Evolutionary conservation across 2,888 invertebrate genomes (phyloP).

Genomic region (Cryptus armator): DNA sequence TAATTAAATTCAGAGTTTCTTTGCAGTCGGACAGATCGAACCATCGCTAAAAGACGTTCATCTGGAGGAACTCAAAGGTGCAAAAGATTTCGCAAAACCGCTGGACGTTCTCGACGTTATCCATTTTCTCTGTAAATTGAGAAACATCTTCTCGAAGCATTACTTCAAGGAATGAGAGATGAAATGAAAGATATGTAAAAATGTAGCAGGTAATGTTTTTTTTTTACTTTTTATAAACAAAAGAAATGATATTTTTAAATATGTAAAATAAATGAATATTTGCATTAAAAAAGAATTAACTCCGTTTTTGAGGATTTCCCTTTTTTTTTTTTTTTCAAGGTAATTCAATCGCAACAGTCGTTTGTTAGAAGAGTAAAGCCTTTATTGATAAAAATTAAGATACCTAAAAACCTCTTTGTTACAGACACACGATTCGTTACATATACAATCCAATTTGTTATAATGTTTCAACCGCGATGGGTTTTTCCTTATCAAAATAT

Average conservation of each 20-base stretch:
- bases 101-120: conserved; percentile 73
- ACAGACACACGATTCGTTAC: conserved; percentile 64
- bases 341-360: conserved; percentile 17
- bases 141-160: conserved; percentile 76
- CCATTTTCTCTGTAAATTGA: conserved; percentile 76
- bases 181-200: background rate
- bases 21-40: conserved; percentile 79
- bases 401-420: conserved; percentile 71
- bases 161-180: conserved; percentile 66
- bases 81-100: conserved; percentile 71
- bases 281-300: background rate
- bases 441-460: conserved; percentile 68
- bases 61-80: conserved; percentile 70
- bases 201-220: background rate
- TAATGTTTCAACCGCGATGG: conserved; percentile 56
- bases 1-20: background rate
- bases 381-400: conserved; percentile 80
- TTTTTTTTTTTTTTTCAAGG: background rate
- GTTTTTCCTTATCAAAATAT: conserved; percentile 69
- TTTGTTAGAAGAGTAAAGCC: conserved; percentile 73
- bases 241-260: background rate
- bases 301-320: background rate
- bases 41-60: conserved; percentile 77
- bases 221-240: background rate
- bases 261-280: background rate